Base-by-base conservation (phyloP, 37 sponge, comb jelly and placozoan species). In the Theonella swinhoei region DNA sequence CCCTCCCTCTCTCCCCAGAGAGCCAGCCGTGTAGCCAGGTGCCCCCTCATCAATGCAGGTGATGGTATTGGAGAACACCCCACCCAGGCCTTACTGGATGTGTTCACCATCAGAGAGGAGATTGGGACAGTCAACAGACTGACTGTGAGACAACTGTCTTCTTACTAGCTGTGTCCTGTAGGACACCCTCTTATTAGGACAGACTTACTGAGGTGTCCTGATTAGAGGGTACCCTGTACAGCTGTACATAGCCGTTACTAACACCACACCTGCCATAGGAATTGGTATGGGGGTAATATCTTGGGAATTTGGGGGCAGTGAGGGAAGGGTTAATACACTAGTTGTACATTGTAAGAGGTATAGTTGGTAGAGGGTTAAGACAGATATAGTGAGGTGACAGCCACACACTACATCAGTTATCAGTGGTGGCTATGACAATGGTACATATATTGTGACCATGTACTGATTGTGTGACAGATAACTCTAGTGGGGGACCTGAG, bases 401-500 rank as follows among this genome's bases (percentile, higher is more conserved):
- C n/a, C n/a, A n/a, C n/a, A n/a, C n/a, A n/a, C n/a, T n/a, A n/a
- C n/a, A n/a, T n/a, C n/a, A n/a, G n/a, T n/a, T n/a, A n/a, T n/a
- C n/a, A n/a, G n/a, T n/a, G n/a, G n/a, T n/a, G n/a, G n/a, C n/a
- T n/a, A n/a, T n/a, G n/a, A n/a, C n/a, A n/a, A n/a, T 47, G 54
- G 54, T 47, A 47, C 54, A 47, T 47, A 17, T 47, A 47, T n/a
- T n/a, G n/a, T 47, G 14, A 47, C 54, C 14, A 47, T 47, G 54
- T 47, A 47, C 54, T 14, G 11, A 7, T 31, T 36, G 39, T 4
- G 35, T 73, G 36, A 9, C 43, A 99, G 99, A 83, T 99, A 23
- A 99, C 99, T 0, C 59, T 99, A 91, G 99, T 96, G n/a, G 99
- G 99, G 62, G 99, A 99, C 54, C 81, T 99, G 39, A 99, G 96